Evolutionary conservation across 2,113 vertebrate genomes (phyloP).

Genomic region (Gambusia affinis): DNA sequence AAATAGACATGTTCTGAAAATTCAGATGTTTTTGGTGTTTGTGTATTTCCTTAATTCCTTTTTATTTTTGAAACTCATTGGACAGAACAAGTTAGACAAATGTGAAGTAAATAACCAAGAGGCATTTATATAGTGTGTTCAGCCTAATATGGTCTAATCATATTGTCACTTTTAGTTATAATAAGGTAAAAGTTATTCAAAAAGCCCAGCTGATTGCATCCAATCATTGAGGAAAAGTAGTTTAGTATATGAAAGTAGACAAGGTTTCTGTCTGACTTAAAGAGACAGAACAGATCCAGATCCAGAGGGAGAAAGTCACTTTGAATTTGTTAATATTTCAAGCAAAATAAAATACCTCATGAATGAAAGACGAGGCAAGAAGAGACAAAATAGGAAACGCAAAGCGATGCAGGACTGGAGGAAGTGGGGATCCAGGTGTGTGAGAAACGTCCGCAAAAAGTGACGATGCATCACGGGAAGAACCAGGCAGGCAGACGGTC

Average conservation of each 20-base stretch:
- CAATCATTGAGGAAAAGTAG: background rate
- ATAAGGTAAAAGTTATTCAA: background rate
- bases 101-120: background rate
- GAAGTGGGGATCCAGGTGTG: conserved; percentile 9
- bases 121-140: too few species aligned
- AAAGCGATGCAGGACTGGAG: background rate
- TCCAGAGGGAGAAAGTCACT: too few species aligned
- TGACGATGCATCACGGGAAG: conserved; percentile 29
- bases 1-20: background rate
- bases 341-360: background rate
- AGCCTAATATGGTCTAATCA: too few species aligned
- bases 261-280: too few species aligned
- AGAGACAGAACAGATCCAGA: too few species aligned
- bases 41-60: background rate
- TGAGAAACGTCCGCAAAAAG: conserved; percentile 9
- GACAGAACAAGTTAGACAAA: background rate
- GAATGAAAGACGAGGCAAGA: background rate
- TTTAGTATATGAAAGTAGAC: too few species aligned
- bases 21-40: background rate
- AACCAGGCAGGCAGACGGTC: conserved; percentile 10
- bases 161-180: background rate
- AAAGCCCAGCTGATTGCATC: background rate
- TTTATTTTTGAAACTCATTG: too few species aligned
- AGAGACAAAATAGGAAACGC: background rate
- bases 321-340: too few species aligned